These are phyloP conservation scores for Lagopus leucura DNA, from an alignment of 2,113 vertebrate species.

Conservation along the genomic window DNA sequence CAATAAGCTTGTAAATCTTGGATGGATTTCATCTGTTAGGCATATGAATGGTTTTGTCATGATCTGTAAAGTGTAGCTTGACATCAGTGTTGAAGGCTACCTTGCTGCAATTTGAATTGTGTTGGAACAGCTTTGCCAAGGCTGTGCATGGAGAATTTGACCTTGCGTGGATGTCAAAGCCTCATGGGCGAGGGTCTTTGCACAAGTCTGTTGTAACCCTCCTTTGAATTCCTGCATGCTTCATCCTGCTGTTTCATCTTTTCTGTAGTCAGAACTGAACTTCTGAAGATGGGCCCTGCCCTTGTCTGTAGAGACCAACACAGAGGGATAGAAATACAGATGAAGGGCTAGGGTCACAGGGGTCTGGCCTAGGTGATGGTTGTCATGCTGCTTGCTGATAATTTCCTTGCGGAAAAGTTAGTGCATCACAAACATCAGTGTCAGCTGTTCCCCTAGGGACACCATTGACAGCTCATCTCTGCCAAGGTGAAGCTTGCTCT, in stretches of 20 bases:
- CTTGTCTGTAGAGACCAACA: neutral
- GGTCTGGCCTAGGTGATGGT: rapidly evolving
- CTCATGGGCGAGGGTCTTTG: neutral
- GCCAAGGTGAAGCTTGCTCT: neutral
- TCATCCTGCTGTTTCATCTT: neutral
- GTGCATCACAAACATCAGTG: rapidly evolving
- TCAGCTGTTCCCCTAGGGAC: neutral
- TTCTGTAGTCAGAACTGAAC: neutral
- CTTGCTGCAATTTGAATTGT: neutral
- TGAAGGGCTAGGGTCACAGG: neutral
- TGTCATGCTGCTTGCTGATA: neutral
- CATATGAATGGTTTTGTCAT: neutral
- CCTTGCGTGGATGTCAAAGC: neutral
- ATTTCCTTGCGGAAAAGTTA: neutral
- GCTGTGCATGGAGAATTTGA: neutral
- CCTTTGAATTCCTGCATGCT: neutral
- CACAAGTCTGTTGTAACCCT: neutral
- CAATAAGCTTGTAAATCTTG: neutral
- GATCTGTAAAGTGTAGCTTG: neutral
- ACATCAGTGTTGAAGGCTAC: neutral
- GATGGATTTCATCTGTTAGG: neutral
- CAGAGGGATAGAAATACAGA: neutral
- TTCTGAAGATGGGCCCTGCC: neutral
- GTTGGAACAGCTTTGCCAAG: neutral
- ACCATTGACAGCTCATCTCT: neutral